Percentiles rank a stretch among this genome's conserved stretches.
Evolutionary conservation across 1,140 invertebrate genomes (phyloP).

Genomic region (Solenopsis invicta): DNA sequence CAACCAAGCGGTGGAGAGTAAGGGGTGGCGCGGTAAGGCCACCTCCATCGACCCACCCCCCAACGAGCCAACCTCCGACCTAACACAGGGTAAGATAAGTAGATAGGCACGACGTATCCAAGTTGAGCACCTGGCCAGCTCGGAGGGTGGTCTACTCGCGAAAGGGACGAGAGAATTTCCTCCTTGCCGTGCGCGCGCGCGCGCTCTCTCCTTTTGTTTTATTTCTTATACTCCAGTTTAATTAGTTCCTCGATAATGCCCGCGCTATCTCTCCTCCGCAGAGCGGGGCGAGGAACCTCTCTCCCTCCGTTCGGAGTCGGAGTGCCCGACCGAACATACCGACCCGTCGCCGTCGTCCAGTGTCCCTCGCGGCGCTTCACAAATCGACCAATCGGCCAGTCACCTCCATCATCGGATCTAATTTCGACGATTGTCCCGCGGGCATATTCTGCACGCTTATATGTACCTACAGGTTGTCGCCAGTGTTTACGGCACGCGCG

Average conservation of each 20-base stretch:
- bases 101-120: constrained; percentile 34
- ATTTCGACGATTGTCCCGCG: constrained; percentile 54
- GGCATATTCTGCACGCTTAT: constrained; percentile 24
- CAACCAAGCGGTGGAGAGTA: constrained; percentile 68
- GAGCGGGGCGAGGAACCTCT: constrained; percentile 67
- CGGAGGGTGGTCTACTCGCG: constrained; percentile 22
- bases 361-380: constrained; percentile 26
- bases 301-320: constrained; percentile 1
- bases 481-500: background rate
- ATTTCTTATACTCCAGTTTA: constrained; percentile 85
- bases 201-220: constrained; percentile 76
- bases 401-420: constrained; percentile 41
- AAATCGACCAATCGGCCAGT: constrained; percentile 60
- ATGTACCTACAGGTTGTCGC: background rate
- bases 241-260: constrained; percentile 85
- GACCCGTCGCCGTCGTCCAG: constrained; percentile 49
- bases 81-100: constrained; percentile 30
- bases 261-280: constrained; percentile 80
- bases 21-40: constrained; percentile 48
- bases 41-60: constrained; percentile 60
- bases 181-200: background rate
- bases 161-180: constrained; percentile 76
- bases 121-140: constrained; percentile 13
- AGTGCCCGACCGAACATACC: background rate
- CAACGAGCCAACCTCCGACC: constrained; percentile 15